These are phyloP conservation scores for Anarrhichthys ocellatus DNA, from an alignment of 2,113 vertebrate genomes.

Conservation along the genomic window DNA sequence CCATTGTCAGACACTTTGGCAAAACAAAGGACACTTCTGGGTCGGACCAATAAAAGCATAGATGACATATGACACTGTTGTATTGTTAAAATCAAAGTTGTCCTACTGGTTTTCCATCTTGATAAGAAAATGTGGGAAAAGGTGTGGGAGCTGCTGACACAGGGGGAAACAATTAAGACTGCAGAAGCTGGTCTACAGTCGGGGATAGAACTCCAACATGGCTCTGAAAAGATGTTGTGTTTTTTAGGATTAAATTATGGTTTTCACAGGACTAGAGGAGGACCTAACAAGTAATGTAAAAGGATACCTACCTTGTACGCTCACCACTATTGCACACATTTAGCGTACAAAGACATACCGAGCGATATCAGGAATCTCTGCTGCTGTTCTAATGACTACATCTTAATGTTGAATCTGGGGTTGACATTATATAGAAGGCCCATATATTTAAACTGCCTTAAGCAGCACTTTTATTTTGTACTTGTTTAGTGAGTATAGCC, in stretches of 20 bases:
- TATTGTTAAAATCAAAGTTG: neutral
- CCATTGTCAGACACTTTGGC: neutral
- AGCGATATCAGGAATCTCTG: neutral
- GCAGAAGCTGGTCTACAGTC: neutral
- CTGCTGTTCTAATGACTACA: neutral
- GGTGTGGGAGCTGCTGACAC: neutral
- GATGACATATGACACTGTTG: neutral
- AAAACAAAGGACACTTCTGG: neutral
- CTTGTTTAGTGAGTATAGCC: neutral
- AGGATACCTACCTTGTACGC: neutral
- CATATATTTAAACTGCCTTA: neutral
- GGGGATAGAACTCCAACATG: neutral
- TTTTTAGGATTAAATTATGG: neutral
- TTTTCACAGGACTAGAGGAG: neutral
- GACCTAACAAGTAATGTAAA: neutral
- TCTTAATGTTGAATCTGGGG: neutral
- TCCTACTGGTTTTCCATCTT: constrained; percentile 34
- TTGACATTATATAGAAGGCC: neutral
- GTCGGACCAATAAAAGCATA: neutral
- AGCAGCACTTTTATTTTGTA: neutral
- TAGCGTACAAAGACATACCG: neutral
- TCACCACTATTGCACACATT: neutral
- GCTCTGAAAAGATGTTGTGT: neutral
- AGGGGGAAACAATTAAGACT: neutral
- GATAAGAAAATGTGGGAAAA: neutral